Conservation (phyloP, 2,888 invertebrate species). For the Ornithoptera alexandrae region DNA sequence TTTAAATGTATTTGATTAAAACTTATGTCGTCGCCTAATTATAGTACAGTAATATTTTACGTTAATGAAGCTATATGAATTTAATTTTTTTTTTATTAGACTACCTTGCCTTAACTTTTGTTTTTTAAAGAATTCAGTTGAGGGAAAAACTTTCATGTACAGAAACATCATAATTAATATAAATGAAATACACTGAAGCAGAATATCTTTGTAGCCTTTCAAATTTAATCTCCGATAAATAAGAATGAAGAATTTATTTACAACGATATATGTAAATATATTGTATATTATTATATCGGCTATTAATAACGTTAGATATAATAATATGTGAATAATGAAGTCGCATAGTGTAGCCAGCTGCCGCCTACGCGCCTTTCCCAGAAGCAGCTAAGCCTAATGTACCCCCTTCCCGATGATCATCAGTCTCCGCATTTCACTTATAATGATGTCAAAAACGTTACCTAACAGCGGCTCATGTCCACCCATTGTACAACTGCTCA, state of each 20-base stretch:
- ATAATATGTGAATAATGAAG: slow-evolving; percentile 8
- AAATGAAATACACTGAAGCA: no score
- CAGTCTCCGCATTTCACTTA: slow-evolving; percentile 75
- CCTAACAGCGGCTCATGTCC: slow-evolving; percentile 75
- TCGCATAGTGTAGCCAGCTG: slow-evolving; percentile 11
- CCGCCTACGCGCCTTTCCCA: slow-evolving; percentile 44
- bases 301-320: slow-evolving; percentile 26
- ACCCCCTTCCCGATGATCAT: slow-evolving; percentile 50
- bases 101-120: neutral
- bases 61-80: slow-evolving; percentile 23
- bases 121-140: no score
- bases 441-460: slow-evolving; percentile 79
- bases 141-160: no score
- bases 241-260: neutral
- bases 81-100: neutral
- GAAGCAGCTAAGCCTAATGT: slow-evolving; percentile 42
- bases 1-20: slow-evolving; percentile 22
- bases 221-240: no score
- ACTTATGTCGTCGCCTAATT: slow-evolving; percentile 10
- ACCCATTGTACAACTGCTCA: slow-evolving; percentile 73
- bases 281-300: neutral
- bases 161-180: no score
- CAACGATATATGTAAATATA: neutral
- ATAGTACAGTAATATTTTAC: slow-evolving; percentile 1
- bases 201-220: no score